These are phyloP conservation scores for Heliothis subflexa DNA, from an alignment of 1,140 invertebrate genomes.

Conservation along the genomic window DNA sequence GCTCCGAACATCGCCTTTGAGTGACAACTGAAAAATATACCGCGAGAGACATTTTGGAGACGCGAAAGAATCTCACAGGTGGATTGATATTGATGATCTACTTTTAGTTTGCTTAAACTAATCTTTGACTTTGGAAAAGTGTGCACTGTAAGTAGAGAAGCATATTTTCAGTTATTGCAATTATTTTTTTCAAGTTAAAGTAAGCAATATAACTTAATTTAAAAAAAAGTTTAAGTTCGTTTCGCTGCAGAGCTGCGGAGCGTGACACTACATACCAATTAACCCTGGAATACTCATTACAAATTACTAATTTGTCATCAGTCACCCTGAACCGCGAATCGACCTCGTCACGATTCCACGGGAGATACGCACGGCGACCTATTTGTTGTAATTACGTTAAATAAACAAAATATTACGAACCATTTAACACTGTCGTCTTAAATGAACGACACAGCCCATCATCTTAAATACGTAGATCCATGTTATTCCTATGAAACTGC, in stretches of 20 bases:
- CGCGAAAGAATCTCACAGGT: background rate
- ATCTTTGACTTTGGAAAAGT: background rate
- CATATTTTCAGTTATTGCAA: background rate
- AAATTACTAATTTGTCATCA: constrained; percentile 44
- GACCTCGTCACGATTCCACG: constrained; percentile 60
- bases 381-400: constrained; percentile 75
- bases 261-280: constrained; percentile 30
- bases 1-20: background rate
- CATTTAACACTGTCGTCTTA: constrained; percentile 74
- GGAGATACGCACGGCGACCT: constrained; percentile 63
- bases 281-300: constrained; percentile 37
- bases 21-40: constrained; percentile 7
- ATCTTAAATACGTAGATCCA: constrained; percentile 47
- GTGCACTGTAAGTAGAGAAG: background rate
- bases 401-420: constrained; percentile 72
- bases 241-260: constrained; percentile 1
- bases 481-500: constrained; percentile 58
- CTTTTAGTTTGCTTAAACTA: background rate
- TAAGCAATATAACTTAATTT: too few relatives aligned
- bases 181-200: too few relatives aligned
- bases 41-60: background rate
- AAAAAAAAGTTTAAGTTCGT: background rate
- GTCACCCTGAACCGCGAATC: constrained; percentile 44
- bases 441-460: constrained; percentile 61
- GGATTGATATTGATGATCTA: constrained; percentile 16